phyloP scores from a whole-genome alignment of 2,888 invertebrate genomes.

The Alloplasta piceator region DNA sequence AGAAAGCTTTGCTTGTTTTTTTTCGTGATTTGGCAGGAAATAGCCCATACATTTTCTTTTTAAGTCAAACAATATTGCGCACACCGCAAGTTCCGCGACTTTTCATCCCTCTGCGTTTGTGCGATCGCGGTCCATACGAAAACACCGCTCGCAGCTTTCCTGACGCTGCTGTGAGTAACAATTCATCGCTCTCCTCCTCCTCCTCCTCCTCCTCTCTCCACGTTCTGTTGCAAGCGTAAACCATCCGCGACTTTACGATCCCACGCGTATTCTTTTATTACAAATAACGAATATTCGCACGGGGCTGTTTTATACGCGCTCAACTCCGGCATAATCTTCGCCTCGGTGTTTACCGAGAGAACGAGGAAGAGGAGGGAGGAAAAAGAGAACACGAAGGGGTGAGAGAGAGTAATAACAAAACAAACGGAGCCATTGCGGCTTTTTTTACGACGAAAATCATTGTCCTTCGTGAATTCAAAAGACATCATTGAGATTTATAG shows the following conservation, averaged over 20 bases:
- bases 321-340: constrained; percentile 28
- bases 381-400: not conserved
- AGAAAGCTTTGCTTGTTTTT: no score
- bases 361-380: not conserved
- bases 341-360: not conserved
- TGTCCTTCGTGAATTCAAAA: constrained; percentile 3
- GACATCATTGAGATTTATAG: not conserved
- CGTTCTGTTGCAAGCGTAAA: constrained; percentile 68
- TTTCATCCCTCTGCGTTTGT: constrained; percentile 12
- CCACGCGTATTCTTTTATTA: constrained; percentile 78
- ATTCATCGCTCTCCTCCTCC: not conserved
- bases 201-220: constrained; percentile 9
- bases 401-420: constrained; percentile 24
- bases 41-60: not conserved
- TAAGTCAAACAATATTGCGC: constrained; percentile 18
- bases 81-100: constrained; percentile 19
- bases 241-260: constrained; percentile 79
- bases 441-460: constrained; percentile 23
- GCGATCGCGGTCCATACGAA: constrained; percentile 36
- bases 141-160: constrained; percentile 5
- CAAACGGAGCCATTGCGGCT: constrained; percentile 17
- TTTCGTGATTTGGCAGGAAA: not conserved
- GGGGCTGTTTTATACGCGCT: constrained; percentile 55
- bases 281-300: constrained; percentile 75
- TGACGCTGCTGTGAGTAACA: constrained; percentile 46